A percentile compares a stretch with the other conserved stretches of the same genome.
Evolutionary conservation across 2,113 vertebrate genomes (phyloP).

Genomic region (Lagopus muta): DNA sequence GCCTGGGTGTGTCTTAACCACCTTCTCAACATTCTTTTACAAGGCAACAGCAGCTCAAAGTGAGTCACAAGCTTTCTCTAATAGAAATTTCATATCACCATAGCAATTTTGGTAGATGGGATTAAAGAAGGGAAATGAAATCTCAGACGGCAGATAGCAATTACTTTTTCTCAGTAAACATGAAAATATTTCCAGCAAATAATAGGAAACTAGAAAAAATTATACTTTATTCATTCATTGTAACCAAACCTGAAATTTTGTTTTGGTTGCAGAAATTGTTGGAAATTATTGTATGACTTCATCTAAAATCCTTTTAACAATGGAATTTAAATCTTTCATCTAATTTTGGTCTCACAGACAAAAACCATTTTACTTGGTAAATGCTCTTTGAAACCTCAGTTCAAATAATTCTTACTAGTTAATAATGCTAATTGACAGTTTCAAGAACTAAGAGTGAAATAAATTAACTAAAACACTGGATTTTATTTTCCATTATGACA

Average conservation of each 20-base stretch:
- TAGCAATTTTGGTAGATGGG: background rate
- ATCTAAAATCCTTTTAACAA: background rate
- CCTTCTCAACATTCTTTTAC: background rate
- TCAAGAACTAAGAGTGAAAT: background rate
- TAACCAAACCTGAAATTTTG: background rate
- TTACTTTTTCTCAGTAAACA: background rate
- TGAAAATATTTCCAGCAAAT: background rate
- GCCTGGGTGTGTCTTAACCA: background rate
- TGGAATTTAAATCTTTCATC: background rate
- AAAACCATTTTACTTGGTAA: background rate
- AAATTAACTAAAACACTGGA: background rate
- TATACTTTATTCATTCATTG: background rate
- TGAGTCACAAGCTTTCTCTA: background rate
- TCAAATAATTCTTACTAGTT: background rate
- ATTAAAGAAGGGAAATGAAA: background rate
- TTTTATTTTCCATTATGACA: background rate
- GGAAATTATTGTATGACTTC: background rate
- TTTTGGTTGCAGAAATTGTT: background rate
- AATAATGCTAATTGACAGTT: background rate
- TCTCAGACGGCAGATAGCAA: background rate
- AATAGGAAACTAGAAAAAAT: background rate
- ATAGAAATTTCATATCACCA: background rate
- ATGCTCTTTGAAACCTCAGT: background rate
- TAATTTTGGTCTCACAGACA: background rate
- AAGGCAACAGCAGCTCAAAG: background rate